Percentiles rank a stretch among this genome's conserved stretches.
These are phyloP conservation scores for Ptychobarbus kaznakovi DNA, from an alignment of 2,797 vertebrate genomes.

Conservation along the genomic window DNA sequence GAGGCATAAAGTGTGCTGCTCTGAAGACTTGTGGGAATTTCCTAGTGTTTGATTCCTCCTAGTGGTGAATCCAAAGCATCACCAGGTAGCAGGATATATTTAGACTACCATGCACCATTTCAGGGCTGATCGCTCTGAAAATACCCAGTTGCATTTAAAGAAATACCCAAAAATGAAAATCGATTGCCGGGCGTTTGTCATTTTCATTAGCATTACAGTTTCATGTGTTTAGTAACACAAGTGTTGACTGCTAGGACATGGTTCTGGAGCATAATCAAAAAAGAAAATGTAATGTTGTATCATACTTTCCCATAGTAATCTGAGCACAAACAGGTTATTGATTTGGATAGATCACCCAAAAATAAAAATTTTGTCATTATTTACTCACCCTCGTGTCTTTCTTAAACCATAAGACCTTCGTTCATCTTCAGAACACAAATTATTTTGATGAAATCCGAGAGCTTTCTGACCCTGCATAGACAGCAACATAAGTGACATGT, in stretches of 20 bases:
- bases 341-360: not conserved
- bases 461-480: too few relatives aligned
- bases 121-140: not conserved
- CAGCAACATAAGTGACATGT: too few relatives aligned
- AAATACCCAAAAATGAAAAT: not conserved
- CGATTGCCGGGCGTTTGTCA: not conserved
- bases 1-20: not conserved
- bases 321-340: not conserved
- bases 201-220: not conserved
- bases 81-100: slow-evolving; percentile 8
- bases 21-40: not conserved
- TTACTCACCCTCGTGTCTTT: too few relatives aligned
- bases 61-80: slow-evolving; percentile 58
- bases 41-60: slow-evolving; percentile 69
- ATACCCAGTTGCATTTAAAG: not conserved
- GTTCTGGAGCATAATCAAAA: not conserved
- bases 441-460: too few relatives aligned
- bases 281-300: not conserved
- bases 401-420: too few relatives aligned
- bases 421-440: too few relatives aligned
- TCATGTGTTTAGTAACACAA: not conserved
- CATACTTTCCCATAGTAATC: not conserved
- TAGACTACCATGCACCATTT: not conserved
- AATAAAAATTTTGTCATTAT: too few relatives aligned
- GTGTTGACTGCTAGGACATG: not conserved